Percentiles rank a stretch among this genome's conserved stretches.
phyloP scores from a whole-genome alignment of 2,113 vertebrate genomes.

The Festucalex cinctus region DNA sequence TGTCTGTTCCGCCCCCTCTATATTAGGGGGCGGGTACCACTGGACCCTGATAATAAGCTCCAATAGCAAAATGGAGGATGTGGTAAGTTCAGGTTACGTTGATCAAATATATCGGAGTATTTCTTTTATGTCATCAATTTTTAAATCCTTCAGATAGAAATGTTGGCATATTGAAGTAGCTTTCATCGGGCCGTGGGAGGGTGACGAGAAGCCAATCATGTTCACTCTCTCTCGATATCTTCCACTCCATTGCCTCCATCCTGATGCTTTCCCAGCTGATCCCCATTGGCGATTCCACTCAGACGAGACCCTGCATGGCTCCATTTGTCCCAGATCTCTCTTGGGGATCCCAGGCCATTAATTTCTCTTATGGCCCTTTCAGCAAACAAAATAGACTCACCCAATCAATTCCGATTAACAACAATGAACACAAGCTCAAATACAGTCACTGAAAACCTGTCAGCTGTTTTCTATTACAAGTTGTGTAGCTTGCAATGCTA shows the following conservation, averaged over 20 bases:
- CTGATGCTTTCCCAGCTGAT: constrained; percentile 40
- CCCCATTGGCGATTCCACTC: constrained; percentile 21
- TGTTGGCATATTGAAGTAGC: neutral
- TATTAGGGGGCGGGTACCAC: constrained; percentile 3
- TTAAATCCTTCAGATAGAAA: neutral
- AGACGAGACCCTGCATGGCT: constrained; percentile 38
- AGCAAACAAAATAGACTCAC: constrained; percentile 47
- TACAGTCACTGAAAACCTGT: neutral
- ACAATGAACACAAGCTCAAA: constrained; percentile 34
- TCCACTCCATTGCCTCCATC: constrained; percentile 39
- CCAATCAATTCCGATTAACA: constrained; percentile 54
- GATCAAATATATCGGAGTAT: neutral
- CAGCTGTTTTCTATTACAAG: neutral
- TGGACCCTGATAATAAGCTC: constrained; percentile 28
- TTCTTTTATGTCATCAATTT: neutral
- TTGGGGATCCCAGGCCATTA: constrained; percentile 51
- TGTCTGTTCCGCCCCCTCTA: constrained; percentile 2
- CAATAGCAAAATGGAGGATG: constrained; percentile 9
- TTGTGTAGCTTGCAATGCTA: neutral
- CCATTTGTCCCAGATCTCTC: constrained; percentile 47
- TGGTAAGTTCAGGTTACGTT: neutral
- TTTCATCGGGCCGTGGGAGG: constrained; percentile 5
- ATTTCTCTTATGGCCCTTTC: constrained; percentile 50
- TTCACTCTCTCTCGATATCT: constrained; percentile 20
- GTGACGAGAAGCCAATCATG: constrained; percentile 17